phyloP scores from a whole-genome alignment of 1,140 invertebrate species.

The Adelges cooleyi region DNA sequence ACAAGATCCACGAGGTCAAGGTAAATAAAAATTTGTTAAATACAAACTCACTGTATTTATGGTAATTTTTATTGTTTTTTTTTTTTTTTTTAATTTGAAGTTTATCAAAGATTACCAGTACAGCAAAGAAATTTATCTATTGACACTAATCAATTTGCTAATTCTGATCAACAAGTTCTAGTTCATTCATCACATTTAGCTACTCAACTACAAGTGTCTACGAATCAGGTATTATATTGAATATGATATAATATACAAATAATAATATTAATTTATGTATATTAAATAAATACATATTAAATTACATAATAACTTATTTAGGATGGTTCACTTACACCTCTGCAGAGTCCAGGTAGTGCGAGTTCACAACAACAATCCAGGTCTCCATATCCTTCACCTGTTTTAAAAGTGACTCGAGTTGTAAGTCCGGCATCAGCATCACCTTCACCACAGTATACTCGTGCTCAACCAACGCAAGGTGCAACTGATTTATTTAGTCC shows the following conservation, averaged over 20 bases:
- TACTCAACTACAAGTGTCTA: slow-evolving; percentile 46
- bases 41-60: neutral
- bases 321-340: slow-evolving; percentile 24
- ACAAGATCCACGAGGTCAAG: slow-evolving; percentile 52
- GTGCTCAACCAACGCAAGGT: slow-evolving; percentile 26
- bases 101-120: slow-evolving; percentile 20
- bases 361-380: slow-evolving; percentile 23
- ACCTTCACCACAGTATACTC: slow-evolving; percentile 38
- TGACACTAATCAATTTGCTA: slow-evolving; percentile 30
- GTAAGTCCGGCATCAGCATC: slow-evolving; percentile 38
- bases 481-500: slow-evolving; percentile 17
- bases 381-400: slow-evolving; percentile 35
- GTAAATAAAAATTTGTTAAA: too few species aligned
- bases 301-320: neutral
- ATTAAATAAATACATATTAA: neutral
- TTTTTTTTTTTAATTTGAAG: neutral
- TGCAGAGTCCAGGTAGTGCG: slow-evolving; percentile 19
- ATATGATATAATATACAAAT: too few species aligned
- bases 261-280: neutral
- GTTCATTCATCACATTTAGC: slow-evolving; percentile 39
- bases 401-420: slow-evolving; percentile 41
- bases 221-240: slow-evolving; percentile 34
- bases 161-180: slow-evolving; percentile 32
- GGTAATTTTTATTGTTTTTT: neutral
- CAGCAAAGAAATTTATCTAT: slow-evolving; percentile 18